Percentiles rank a stretch among this genome's conserved stretches.
Conservation (phyloP, 2,888 invertebrate genomes). For the Coelopa pilipes region DNA sequence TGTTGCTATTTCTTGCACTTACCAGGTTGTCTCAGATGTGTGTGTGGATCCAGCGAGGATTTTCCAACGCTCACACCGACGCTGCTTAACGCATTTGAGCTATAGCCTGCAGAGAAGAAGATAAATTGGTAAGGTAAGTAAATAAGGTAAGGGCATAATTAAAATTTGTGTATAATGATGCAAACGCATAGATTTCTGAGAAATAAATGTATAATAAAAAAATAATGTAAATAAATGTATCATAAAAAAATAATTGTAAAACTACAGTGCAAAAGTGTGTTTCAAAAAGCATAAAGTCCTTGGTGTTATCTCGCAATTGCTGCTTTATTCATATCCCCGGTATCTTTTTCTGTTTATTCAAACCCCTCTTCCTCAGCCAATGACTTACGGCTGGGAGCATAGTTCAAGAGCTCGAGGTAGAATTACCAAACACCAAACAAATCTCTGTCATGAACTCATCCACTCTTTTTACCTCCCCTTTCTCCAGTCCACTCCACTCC, state of each 20-base stretch:
- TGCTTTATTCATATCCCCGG: no score
- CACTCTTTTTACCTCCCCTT: background rate
- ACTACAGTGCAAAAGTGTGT: background rate
- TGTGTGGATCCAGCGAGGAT: constrained; percentile 86
- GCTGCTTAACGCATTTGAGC: constrained; percentile 82
- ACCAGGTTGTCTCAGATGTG: constrained; percentile 92
- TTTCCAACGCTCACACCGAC: constrained; percentile 72
- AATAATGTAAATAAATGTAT: background rate
- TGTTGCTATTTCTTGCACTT: constrained; percentile 55
- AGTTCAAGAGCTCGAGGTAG: no score
- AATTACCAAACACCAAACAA: no score
- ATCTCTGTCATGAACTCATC: background rate
- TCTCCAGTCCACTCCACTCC: background rate
- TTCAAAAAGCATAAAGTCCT: background rate
- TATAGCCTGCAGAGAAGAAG: constrained; percentile 76
- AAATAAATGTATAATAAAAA: background rate
- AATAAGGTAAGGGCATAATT: background rate
- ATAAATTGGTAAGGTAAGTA: background rate
- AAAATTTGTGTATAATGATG: no score
- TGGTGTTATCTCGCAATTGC: background rate
- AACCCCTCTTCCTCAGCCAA: no score
- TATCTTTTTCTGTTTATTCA: no score
- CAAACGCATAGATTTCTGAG: no score
- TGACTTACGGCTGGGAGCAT: no score
- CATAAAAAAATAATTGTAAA: background rate